phyloP scores from a whole-genome alignment of 1,140 invertebrate species.

The Sitobion miscanthi region DNA sequence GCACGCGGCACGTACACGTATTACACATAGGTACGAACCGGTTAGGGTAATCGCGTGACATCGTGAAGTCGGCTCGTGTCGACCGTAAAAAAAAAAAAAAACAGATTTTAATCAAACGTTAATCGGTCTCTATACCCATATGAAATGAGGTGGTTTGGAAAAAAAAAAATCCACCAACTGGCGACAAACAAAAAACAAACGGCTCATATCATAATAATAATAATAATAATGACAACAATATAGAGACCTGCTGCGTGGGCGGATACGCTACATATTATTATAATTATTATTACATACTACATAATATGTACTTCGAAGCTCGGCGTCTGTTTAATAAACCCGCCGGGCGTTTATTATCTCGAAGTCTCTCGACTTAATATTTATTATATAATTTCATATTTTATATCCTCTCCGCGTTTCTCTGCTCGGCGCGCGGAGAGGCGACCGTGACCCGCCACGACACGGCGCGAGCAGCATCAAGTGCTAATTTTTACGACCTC shows the following conservation, averaged over 20 bases:
- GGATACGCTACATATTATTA: neutral
- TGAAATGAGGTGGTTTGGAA: neutral
- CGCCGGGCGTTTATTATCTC: neutral
- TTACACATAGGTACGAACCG: constrained; percentile 6
- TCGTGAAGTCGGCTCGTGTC: constrained; percentile 48
- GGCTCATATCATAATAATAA: too few relatives aligned
- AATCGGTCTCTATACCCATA: neutral
- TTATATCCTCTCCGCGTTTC: neutral
- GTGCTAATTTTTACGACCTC: constrained; percentile 43
- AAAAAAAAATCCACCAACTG: neutral
- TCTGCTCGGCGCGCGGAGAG: neutral
- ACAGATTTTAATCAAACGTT: constrained; percentile 31
- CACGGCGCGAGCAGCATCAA: neutral
- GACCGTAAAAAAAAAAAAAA: constrained; percentile 19
- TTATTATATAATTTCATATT: neutral
- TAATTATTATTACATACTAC: neutral
- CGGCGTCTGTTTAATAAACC: neutral
- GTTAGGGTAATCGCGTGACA: constrained; percentile 50
- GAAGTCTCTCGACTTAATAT: neutral
- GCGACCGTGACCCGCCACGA: neutral
- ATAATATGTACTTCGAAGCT: neutral
- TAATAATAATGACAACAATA: too few relatives aligned
- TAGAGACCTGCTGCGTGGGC: neutral
- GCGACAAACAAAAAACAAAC: neutral
- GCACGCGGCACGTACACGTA: neutral